phyloP scores from a whole-genome alignment of 2,888 invertebrate species.

The Napeogenes sylphis region DNA sequence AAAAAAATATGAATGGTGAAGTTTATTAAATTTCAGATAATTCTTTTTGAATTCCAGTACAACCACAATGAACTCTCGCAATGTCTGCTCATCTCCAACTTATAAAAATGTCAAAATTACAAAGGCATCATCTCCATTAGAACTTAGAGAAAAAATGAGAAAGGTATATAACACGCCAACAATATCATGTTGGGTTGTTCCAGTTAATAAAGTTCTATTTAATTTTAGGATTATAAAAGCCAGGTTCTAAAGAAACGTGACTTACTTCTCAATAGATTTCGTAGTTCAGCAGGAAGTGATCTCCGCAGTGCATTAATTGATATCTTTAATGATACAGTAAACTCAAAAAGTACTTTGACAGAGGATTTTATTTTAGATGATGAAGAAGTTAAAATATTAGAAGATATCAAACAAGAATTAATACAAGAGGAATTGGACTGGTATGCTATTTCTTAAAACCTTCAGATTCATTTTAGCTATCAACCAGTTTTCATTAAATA shows the following conservation, averaged over 20 bases:
- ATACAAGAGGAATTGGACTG: slow-evolving; percentile 67
- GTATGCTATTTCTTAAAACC: slow-evolving; percentile 37
- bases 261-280: slow-evolving; percentile 57
- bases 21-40: too few relatives aligned
- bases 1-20: too few relatives aligned
- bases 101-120: slow-evolving; percentile 53
- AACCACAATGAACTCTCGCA: slow-evolving; percentile 48
- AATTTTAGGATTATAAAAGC: slow-evolving; percentile 59
- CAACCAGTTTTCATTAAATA: neutral
- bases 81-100: slow-evolving; percentile 46
- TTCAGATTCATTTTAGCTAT: neutral
- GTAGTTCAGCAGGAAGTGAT: slow-evolving; percentile 50
- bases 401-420: slow-evolving; percentile 61
- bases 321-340: slow-evolving; percentile 59
- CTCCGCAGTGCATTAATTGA: slow-evolving; percentile 52
- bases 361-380: slow-evolving; percentile 36
- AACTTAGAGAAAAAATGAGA: slow-evolving; percentile 67
- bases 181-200: slow-evolving; percentile 2
- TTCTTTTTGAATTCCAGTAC: too few relatives aligned
- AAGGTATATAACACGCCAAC: slow-evolving; percentile 44
- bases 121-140: slow-evolving; percentile 59
- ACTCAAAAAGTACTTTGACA: slow-evolving; percentile 36
- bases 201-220: neutral
- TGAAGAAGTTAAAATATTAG: slow-evolving; percentile 55
- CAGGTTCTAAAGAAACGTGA: slow-evolving; percentile 62